Percentiles rank a stretch among this genome's conserved stretches.
These are phyloP conservation scores for Agrenia bidenticulata DNA, from an alignment of 2,888 invertebrate species.

Conservation along the genomic window DNA sequence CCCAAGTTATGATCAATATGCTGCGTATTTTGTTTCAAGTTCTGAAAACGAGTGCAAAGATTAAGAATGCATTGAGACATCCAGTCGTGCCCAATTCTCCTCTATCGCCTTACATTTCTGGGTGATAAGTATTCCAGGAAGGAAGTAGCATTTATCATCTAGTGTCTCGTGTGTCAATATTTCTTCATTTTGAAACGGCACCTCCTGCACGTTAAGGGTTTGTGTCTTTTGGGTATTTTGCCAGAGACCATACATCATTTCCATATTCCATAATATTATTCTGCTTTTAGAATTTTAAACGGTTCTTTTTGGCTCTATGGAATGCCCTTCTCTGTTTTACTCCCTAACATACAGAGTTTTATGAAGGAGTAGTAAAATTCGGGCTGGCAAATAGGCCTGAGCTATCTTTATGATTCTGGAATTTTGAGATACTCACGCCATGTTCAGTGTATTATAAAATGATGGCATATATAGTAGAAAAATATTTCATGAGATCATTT, in stretches of 20 bases:
- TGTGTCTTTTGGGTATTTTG: background rate
- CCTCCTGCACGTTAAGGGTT: background rate
- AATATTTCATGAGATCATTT: too few species aligned
- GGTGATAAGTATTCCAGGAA: too few species aligned
- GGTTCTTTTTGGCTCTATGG: background rate
- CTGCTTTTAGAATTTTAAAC: slow-evolving; percentile 1
- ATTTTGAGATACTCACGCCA: too few species aligned
- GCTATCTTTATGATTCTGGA: too few species aligned
- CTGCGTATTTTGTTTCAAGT: slow-evolving; percentile 1
- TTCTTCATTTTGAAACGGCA: slow-evolving; percentile 29
- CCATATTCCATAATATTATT: background rate
- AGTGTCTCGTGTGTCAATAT: slow-evolving; percentile 29
- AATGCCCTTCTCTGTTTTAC: too few species aligned
- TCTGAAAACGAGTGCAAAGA: slow-evolving; percentile 21
- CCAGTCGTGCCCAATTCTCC: slow-evolving; percentile 1
- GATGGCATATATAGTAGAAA: too few species aligned
- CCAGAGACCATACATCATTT: slow-evolving; percentile 4
- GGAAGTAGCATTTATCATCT: slow-evolving; percentile 28
- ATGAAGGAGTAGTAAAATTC: too few species aligned
- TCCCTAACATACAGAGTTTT: too few species aligned
- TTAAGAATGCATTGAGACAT: slow-evolving; percentile 17
- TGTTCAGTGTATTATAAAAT: too few species aligned
- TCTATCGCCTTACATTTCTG: background rate
- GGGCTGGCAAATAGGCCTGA: too few species aligned
- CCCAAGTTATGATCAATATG: slow-evolving; percentile 15